Evolutionary conservation across 2,797 vertebrate species (phyloP).

Genomic region (Anguilla marmorata): DNA sequence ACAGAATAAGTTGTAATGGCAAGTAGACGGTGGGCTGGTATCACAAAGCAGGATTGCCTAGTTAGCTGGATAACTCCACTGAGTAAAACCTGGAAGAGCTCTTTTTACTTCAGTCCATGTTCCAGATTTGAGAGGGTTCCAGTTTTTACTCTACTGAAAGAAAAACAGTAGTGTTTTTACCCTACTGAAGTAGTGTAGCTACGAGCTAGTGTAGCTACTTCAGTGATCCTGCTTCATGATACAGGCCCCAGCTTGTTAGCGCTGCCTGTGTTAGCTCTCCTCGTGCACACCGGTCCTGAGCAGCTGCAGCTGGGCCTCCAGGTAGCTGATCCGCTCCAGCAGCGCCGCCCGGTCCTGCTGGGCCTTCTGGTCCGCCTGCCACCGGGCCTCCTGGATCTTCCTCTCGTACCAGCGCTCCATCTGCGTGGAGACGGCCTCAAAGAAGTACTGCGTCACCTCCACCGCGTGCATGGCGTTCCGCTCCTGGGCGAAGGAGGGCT

Average conservation of each 20-base stretch:
- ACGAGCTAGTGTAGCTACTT: neutral
- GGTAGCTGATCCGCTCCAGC: conserved; percentile 79
- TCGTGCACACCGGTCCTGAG: conserved; percentile 80
- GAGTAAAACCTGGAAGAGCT: neutral
- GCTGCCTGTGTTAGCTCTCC: conserved; percentile 66
- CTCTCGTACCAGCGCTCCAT: conserved; percentile 98
- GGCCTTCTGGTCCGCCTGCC: conserved; percentile 82
- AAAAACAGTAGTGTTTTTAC: no score
- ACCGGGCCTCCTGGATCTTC: conserved; percentile 88
- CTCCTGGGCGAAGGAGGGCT: conserved; percentile 60
- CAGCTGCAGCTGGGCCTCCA: conserved; percentile 87
- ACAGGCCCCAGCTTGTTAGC: neutral
- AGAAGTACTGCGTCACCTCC: conserved; percentile 94
- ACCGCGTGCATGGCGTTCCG: conserved; percentile 81
- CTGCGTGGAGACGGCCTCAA: conserved; percentile 91
- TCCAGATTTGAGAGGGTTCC: no score
- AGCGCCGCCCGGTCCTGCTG: conserved; percentile 80
- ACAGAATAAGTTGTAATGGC: neutral
- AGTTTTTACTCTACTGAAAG: neutral
- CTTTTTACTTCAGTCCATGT: no score
- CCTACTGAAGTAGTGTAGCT: no score
- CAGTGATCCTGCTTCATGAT: neutral
- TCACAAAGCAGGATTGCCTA: neutral
- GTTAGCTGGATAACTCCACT: neutral
- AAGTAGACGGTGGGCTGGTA: neutral